phyloP scores from a whole-genome alignment of 2,797 vertebrate species.

The Ceryle rudis region DNA sequence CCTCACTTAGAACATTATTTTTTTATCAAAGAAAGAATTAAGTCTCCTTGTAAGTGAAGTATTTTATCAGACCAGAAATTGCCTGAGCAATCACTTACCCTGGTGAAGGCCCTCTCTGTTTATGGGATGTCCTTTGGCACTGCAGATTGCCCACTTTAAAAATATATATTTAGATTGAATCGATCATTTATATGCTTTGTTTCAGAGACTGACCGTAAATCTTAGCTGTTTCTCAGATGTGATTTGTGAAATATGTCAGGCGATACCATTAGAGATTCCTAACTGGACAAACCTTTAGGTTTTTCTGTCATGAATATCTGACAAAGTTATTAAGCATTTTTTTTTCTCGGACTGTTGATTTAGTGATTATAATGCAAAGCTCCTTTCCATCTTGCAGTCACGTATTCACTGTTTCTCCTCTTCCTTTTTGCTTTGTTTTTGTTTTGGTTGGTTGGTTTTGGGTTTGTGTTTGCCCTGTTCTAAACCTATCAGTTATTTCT shows the following conservation, averaged over 20 bases:
- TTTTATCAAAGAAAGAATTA: background rate
- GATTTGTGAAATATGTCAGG: background rate
- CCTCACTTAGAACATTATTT: background rate
- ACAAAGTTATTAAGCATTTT: background rate
- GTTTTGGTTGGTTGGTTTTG: background rate
- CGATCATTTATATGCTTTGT: background rate
- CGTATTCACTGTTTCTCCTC: background rate
- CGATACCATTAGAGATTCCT: background rate
- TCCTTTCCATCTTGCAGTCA: background rate
- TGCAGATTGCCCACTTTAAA: background rate
- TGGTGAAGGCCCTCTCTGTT: accelerated
- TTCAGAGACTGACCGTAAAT: background rate
- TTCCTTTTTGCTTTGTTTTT: background rate
- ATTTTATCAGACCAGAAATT: background rate
- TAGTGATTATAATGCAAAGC: background rate
- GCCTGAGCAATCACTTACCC: background rate
- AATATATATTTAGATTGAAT: background rate
- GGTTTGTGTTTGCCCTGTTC: background rate
- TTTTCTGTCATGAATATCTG: background rate
- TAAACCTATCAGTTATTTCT: background rate
- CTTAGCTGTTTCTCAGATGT: background rate
- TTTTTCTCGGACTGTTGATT: background rate
- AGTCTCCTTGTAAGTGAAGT: background rate
- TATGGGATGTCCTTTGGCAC: background rate
- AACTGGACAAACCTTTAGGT: background rate